Base-by-base conservation (phyloP, 2,888 invertebrate genomes). In the Thecophora atra region DNA sequence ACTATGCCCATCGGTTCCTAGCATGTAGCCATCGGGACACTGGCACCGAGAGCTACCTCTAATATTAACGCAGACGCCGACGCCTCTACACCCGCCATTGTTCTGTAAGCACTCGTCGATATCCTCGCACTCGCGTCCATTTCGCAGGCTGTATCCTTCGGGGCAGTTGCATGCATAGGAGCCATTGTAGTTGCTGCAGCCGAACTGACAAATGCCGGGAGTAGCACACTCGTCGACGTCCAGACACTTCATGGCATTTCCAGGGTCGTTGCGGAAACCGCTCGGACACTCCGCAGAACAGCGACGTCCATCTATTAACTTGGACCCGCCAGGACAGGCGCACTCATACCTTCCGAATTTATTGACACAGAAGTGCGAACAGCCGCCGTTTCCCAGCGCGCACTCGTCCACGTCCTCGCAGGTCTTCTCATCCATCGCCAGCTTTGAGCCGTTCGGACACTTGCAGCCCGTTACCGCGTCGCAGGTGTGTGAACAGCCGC, bases 111-210 rank as follows among this genome's bases (percentile, higher is more conserved):
- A 91, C 81, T 91, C 91, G 78, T 91, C 86, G 13, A 90, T 81
- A 79, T 89, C 89, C n/a, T 82, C 77, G 74, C 89, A 89, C 5
- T 88, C 85, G 21, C 86, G 87, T 64, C 88, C 87, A 19, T 82
- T 80, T 6, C 86, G 86, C 7, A 89, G 83, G 8, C 81, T 78
- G 78, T 87, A 91, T 0, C 91, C 91, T 2, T 84, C 79, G 17
- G 89, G 89, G 78, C 93, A 93, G n/a, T 83, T 83, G 81, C 93
- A 93, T 73, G 87, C 86, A 54, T 86, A 89, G 2, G 87, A 87
- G 1, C 89, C 90, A 8, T 85, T 82, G 0, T 82, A 81, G 75
- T 89, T 89, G 2, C 80, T 76, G 74, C 91, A 90, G 15, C 81
- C 81, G 74, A 88, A 87, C 21, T 87, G 84, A 75, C 90, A 90